Base-by-base conservation (phyloP, 2,797 vertebrate genomes). In the Gymnothorax reevesii region DNA sequence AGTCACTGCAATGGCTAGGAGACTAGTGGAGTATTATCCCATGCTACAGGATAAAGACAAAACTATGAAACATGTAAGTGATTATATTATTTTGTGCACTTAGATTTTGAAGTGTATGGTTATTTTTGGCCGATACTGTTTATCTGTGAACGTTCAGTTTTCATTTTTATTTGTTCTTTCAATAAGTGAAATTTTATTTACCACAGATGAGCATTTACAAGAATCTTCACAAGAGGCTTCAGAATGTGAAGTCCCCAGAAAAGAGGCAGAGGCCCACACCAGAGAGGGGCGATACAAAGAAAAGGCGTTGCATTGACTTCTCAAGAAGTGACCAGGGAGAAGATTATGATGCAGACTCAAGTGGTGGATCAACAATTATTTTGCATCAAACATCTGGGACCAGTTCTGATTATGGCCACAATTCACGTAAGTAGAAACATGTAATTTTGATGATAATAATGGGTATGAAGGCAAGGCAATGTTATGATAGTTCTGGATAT, bases 181-280 rank as follows among this genome's bases (percentile, higher is more conserved):
- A 57, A 57, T 57, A 12, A 57, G 57, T 57, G 57, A 57, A 57
- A 57, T 57, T 57, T 57, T 57, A 57, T 57, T 57, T 3, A 57
- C 57, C 57, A 57, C 57, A 57, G 57, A 57, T 57, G 57, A 57
- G 57, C 57, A 57, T 57, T 57, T 57, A 57, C 57, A 57, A 12
- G 7, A 57, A 57, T 57, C 57, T 57, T 57, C 57, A 57, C 57
- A 57, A 57, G 57, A 57, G 57, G 57, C 57, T 86, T 27, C 85
- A 64, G 25, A 86, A 86, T 82, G 75, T 82, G 57, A 86, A 80
- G 85, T 86, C 85, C 33, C 85, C 85, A n/a, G 25, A 80, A 52
- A 86, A 86, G 85, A 86, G 57, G 33, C 75, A 80, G 75, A 75
- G 85, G 57, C 85, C 75, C 33, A 86, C 27, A 62, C 85, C 85